Base-by-base conservation (phyloP, 2,113 vertebrate species). In the Actenoides hombroni region DNA sequence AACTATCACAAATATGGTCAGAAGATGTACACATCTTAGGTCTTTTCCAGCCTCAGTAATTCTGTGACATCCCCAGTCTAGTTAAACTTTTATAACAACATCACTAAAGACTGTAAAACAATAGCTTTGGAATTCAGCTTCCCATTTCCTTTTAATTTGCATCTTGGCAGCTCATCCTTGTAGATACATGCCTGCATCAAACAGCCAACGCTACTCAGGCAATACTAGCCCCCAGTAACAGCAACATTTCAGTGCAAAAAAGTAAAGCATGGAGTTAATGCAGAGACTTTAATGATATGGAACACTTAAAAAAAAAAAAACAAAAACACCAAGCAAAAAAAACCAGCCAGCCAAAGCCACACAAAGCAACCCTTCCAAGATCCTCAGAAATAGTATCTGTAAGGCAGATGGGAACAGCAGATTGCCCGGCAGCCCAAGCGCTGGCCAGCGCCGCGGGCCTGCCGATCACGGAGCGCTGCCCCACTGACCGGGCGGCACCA, bases 161-260 rank as follows among this genome's bases (percentile, higher is more conserved):
- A 78, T 51, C 63, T 80, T 68, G 51, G 37, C 42, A 26, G 11
- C 23, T 14, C 24, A 40, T 21, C 6, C 19, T 4, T 9, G 18
- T 0, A 40, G 33, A 35, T 10, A 24, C 14, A 46, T 9, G 11
- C 20, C 23, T 29, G 40, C 48, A 23, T 3, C 11, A 2, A 18
- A 19, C 0, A 48, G 31, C 48, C 51, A 39, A 2, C 0, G 1
- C 21, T 37, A 46, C 16, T 63, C 65, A 61, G 37, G 37, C 53
- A 86, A 18, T 11, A 65, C 61, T 31, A 37, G 49, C 57, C 35
- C 70, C 40, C 16, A 29, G 49, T 37, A 86, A 78, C 3, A 8
- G 5, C 4, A 29, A 29, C 4, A 3, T 42, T 85, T 53, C 79
- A 82, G 53, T 16, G 25, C 56, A 64, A 68, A 42, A 57, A 94